These are phyloP conservation scores for Pantherophis alleghaniensis DNA, from an alignment of 2,797 vertebrate genomes.

Conservation along the genomic window DNA sequence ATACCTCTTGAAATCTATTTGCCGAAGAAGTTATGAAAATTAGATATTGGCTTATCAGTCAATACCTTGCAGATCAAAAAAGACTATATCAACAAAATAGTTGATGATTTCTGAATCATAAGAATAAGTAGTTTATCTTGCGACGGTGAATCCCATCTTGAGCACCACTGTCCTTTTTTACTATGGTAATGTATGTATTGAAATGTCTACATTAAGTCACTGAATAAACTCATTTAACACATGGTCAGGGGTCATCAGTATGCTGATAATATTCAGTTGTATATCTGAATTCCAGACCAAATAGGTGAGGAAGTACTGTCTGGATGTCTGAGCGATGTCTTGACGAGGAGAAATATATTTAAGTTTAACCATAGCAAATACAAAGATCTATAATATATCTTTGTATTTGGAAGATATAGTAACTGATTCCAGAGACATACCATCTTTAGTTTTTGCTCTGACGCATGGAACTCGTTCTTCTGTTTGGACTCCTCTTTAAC, in stretches of 20 bases:
- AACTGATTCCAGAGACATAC: not conserved
- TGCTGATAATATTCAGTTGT: not conserved
- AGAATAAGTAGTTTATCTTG: not conserved
- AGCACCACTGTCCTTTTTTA: not conserved
- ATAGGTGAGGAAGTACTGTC: not conserved
- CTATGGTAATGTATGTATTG: too few relatives aligned
- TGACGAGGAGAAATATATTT: not conserved
- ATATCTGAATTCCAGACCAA: not conserved
- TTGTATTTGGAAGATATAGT: not conserved
- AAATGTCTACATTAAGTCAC: not conserved
- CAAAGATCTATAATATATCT: not conserved
- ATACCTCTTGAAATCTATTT: not conserved
- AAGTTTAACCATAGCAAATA: not conserved
- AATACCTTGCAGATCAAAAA: not conserved
- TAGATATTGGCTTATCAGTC: not conserved
- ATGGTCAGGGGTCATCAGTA: not conserved
- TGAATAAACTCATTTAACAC: not conserved
- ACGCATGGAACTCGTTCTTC: too few relatives aligned
- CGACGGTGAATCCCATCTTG: not conserved
- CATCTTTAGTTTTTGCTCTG: too few relatives aligned
- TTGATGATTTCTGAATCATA: not conserved
- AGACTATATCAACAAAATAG: not conserved
- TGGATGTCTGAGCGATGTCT: not conserved
- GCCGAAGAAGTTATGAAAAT: not conserved
- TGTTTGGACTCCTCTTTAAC: too few relatives aligned